Base-by-base conservation (phyloP, 2,888 invertebrate species). In the Pachliopta kotzebuea region DNA sequence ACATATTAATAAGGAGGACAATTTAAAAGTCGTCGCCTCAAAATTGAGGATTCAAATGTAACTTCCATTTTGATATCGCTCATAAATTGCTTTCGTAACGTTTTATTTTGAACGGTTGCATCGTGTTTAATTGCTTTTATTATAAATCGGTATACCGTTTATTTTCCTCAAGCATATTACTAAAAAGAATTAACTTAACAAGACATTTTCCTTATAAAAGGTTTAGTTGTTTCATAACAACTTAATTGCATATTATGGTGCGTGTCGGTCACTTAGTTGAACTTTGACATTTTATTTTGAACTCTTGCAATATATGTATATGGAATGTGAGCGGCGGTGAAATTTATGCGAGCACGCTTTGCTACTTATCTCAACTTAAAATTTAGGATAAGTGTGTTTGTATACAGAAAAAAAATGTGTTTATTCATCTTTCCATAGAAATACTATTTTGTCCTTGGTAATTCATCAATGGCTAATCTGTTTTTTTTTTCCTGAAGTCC, bases 1-100 rank as follows among this genome's bases (percentile, higher is more conserved):
- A 65, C 65, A 62, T 65, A 65, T 65, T 65, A 65, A 65, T 65
- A 65, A 62, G 53, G 57, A 57, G 26, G 62, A 62, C 65, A 65
- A 65, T 65, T 65, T 65, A 52, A 65, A 65, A 54, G 65, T 65
- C 65, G 55, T 65, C 65, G 61, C 61, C n/a, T 24, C 52, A 21
- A n/a, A n/a, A n/a, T n/a, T 50, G 49, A n/a, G 20, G 45, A 66
- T 52, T 56, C 31, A 55, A 37, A 37, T 37, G n/a, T n/a, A n/a
- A n/a, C 14, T 14, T 14, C 14, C 71, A 50, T 7, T 26, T 49
- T n/a, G 24, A 29, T 58, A 58, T 58, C 31, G 20, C n/a, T 55
- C 11, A 29, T n/a, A 29, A 55, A 20, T 57, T 23, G n/a, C 50
- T 52, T 52, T 7, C 14, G n/a, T 9, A 52, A 52, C 7, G 14